Evolutionary conservation across 2,113 vertebrate genomes (phyloP).

Genomic region (Calidris pygmaea): DNA sequence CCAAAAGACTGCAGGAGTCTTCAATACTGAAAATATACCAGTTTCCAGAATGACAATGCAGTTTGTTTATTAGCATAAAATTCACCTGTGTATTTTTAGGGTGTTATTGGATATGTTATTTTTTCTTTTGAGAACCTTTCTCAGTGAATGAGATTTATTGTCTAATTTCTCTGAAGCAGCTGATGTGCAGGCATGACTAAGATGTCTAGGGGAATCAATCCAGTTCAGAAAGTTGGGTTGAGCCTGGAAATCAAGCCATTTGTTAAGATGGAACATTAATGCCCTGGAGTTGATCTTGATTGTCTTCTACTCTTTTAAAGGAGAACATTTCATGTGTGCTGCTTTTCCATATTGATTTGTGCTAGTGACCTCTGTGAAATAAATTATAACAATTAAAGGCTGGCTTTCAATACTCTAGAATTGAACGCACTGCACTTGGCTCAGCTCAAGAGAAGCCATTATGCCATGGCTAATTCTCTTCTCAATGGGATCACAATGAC

Average conservation of each 20-base stretch:
- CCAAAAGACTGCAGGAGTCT: neutral
- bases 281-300: neutral
- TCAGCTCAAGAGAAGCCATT: neutral
- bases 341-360: neutral
- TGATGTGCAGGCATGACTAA: neutral
- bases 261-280: neutral
- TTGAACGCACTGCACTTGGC: neutral
- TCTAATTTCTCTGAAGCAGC: neutral
- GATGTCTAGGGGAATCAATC: neutral
- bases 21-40: neutral
- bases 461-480: neutral
- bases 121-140: neutral
- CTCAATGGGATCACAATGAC: neutral
- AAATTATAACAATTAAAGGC: neutral
- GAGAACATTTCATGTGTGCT: neutral
- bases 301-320: no score
- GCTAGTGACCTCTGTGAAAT: neutral
- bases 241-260: neutral
- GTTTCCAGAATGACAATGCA: neutral
- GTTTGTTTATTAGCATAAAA: neutral
- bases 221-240: neutral
- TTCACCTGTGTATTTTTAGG: neutral
- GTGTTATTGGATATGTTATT: neutral
- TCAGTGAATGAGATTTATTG: neutral
- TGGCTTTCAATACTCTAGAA: neutral